phyloP scores from a whole-genome alignment of 1,140 invertebrate genomes.

The Acromyrmex echinatior region DNA sequence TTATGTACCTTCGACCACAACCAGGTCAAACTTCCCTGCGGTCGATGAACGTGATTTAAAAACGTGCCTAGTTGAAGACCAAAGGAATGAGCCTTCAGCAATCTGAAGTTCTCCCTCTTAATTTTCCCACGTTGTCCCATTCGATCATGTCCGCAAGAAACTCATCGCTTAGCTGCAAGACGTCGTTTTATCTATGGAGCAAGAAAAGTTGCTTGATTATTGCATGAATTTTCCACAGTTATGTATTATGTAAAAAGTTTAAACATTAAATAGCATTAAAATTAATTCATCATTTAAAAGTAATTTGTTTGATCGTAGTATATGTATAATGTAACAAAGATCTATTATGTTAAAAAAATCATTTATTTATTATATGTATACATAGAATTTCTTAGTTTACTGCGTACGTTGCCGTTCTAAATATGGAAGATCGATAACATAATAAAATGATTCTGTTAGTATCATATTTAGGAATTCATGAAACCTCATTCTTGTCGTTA shows the following conservation, averaged over 20 bases:
- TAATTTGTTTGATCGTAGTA: background rate
- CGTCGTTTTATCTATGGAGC: constrained; percentile 54
- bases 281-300: background rate
- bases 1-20: constrained; percentile 36
- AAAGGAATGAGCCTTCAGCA: constrained; percentile 40
- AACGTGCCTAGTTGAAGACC: constrained; percentile 43
- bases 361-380: constrained; percentile 19
- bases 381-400: constrained; percentile 17
- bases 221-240: background rate
- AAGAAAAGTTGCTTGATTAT: constrained; percentile 25
- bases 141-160: constrained; percentile 59
- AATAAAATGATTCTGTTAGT: constrained; percentile 33
- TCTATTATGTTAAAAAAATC: constrained; percentile 6
- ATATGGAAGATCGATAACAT: constrained; percentile 38
- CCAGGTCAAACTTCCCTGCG: constrained; percentile 61
- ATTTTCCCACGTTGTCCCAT: constrained; percentile 55
- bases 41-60: constrained; percentile 65
- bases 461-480: constrained; percentile 21
- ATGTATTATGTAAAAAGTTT: background rate
- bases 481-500: background rate
- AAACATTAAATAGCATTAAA: background rate
- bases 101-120: constrained; percentile 32
- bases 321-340: background rate
- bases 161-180: constrained; percentile 29
- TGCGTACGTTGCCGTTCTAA: constrained; percentile 20